Conservation (phyloP, 2,113 vertebrate genomes). For the Osmerus mordax region DNA sequence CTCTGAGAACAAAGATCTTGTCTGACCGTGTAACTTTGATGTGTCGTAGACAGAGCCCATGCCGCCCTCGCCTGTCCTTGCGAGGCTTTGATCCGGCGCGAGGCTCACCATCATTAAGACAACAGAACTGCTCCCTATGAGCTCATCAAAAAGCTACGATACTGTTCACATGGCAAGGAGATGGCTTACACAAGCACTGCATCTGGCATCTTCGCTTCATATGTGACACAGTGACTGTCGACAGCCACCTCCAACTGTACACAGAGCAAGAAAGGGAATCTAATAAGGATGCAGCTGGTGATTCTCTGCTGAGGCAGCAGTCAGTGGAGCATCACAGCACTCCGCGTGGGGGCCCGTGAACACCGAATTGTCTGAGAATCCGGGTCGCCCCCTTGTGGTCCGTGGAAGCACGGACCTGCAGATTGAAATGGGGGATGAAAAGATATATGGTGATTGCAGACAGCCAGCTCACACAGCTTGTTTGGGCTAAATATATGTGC, state of each 20-base stretch:
- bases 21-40: constrained; percentile 8
- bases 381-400: constrained; percentile 72
- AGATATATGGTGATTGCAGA: too few species aligned
- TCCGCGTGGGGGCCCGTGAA: constrained; percentile 11
- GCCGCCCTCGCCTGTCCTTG: background rate
- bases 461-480: constrained; percentile 54
- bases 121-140: background rate
- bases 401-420: constrained; percentile 43
- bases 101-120: constrained; percentile 28
- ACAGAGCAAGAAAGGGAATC: background rate
- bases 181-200: background rate
- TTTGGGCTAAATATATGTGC: constrained; percentile 62
- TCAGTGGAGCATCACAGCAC: background rate
- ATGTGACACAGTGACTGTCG: too few species aligned
- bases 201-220: too few species aligned
- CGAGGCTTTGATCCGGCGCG: constrained; percentile 20
- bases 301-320: background rate
- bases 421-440: constrained; percentile 68
- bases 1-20: constrained; percentile 32
- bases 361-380: constrained; percentile 48
- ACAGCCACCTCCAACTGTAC: too few species aligned
- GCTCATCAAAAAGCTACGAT: background rate
- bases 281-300: background rate
- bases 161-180: background rate
- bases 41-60: constrained; percentile 12